These are phyloP conservation scores for Pachypanchax playfairii DNA, from an alignment of 2,113 vertebrate genomes.

Conservation along the genomic window DNA sequence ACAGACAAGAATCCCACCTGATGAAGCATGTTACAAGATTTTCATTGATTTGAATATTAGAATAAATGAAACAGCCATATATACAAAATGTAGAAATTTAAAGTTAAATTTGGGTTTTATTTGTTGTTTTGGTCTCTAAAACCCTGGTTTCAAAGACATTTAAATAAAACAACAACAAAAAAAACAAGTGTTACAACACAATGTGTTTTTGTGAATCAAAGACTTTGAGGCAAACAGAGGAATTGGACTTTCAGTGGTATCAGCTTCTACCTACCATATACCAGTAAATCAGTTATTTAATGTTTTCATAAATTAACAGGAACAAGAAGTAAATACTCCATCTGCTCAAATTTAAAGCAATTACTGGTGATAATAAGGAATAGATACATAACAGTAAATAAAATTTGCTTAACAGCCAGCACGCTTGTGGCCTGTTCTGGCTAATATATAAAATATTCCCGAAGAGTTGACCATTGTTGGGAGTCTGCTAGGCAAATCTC, in stretches of 20 bases:
- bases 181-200: background rate
- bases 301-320: slow-evolving; percentile 29
- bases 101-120: background rate
- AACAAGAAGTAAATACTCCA: slow-evolving; percentile 40
- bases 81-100: background rate
- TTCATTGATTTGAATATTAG: too few species aligned
- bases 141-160: background rate
- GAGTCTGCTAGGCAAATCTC: slow-evolving; percentile 80
- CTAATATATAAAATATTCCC: slow-evolving; percentile 58
- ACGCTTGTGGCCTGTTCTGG: slow-evolving; percentile 15
- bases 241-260: slow-evolving; percentile 20
- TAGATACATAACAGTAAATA: slow-evolving; percentile 46
- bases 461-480: slow-evolving; percentile 71
- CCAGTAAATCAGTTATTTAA: slow-evolving; percentile 41
- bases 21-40: slow-evolving; percentile 6
- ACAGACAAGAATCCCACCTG: slow-evolving; percentile 1
- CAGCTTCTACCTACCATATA: slow-evolving; percentile 30
- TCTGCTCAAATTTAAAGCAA: slow-evolving; percentile 22
- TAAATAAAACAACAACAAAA: slow-evolving; percentile 27
- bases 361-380: slow-evolving; percentile 50
- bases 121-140: slow-evolving; percentile 2
- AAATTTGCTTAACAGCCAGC: slow-evolving; percentile 81
- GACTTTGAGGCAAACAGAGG: slow-evolving; percentile 12
- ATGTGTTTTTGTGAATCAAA: background rate
- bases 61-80: too few species aligned